Base-by-base conservation (phyloP, 2,113 vertebrate species). In the Seriola aureovittata region DNA sequence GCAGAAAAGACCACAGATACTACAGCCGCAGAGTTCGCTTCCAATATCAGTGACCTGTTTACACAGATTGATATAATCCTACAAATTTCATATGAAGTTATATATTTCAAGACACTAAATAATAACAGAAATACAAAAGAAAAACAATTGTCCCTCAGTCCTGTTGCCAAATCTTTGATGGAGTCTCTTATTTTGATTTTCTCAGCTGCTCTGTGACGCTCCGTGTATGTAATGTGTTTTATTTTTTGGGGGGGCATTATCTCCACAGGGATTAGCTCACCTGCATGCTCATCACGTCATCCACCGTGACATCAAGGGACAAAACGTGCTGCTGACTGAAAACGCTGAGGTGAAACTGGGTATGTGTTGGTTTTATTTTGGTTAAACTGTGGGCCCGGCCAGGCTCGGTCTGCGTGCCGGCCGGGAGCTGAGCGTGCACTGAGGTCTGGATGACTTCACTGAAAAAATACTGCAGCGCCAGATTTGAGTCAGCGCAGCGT, bases 321-420 rank as follows among this genome's bases (percentile, higher is more conserved):
- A 99, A 82, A 99, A 99, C 3, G 98, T 99, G 52, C 88, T 99
- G 92, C 96, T 99, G 93, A 99, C 98, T 0, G 98, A 99, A 92
- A 99, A 99, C 0, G 98, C 98, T 23, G 98, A 99, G 91, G 98
- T 99, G 93, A 99, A 99, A 84, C 96, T 99, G 0, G 98, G 98
- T 99, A 95, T 12, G 97, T 72, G 21, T 23, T 19, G 36, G 1
- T 23, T 76, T 59, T 9, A 1, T 7, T 36, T 21, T 21, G 14
- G 19, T 46, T 63, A 3, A 19, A 46, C 2, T 19, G 34, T 16
- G 3, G 23, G 10, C 60, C 34, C 25, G 6, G 34, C 0, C 34
- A 25, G 4, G 34, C 32, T 3, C 10, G 34, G 32, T n/a, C 29
- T 29, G 29, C 29, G 59, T 54, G 68, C 10, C 5, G 50, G 36